Evolutionary conservation across 1,140 invertebrate genomes (phyloP), one percentile per base, ranked within the genome.

Genomic region (Coelopa frigida): DNA sequence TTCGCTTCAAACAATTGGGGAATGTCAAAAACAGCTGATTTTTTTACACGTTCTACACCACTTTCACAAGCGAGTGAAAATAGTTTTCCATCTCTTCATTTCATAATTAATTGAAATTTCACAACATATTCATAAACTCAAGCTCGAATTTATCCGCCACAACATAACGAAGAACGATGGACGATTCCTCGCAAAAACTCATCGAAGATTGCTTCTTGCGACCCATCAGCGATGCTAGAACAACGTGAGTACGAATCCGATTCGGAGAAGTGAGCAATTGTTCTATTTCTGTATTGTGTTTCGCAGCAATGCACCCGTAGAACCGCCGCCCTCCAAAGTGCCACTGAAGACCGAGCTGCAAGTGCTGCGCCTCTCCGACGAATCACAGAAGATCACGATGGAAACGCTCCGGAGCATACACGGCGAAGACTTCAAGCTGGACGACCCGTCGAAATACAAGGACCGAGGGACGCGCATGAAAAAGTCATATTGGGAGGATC

Each of bases 401-500:
- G 79, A 85, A 47, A 85, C 83, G 7, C 63, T 87, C 18, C 78
- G 77, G 50, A 73, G 75, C 55, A 79, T 87, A 52, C 80, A 83
- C 68, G 84, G 84, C 6, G 64, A 77, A 35, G 80, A 77, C 50
- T 79, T 77, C 56, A 73, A 75, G 57, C 59, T 78, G 38, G 70
- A 72, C 18, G 77, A 74, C 58, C 69, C 74, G 14, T 70, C 70
- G 40, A 60, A 72, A 49, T 79, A 78, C 49, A 77, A 76, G 71
- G 81, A 85, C 59, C 80, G 81, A 68, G 79, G 76, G 20, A 68
- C 75, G 22, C 79, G 80, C 44, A 68, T 86, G 5, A 72, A 75
- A 27, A 80, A 80, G 50, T 76, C 80, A 35, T 86, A 80, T 67
- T 86, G 83, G 83, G 74, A 84, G 65, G 81, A 85, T 56, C 73